Evolutionary conservation across 2,888 invertebrate genomes (phyloP).

Genomic region (Drosophila nigricruria): DNA sequence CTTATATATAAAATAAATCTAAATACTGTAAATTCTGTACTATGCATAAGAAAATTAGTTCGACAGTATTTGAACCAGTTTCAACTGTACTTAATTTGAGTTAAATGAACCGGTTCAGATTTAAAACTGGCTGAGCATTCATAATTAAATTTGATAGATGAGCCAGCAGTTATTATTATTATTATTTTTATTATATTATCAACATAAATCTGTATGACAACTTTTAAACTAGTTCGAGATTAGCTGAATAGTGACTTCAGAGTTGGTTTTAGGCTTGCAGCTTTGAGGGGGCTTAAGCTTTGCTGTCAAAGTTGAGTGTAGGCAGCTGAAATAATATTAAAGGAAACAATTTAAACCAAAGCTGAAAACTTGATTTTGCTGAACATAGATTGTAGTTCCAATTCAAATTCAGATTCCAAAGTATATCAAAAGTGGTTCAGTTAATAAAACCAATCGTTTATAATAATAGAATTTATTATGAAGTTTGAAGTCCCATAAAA

Average conservation of each 20-base stretch:
- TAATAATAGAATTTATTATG: no score
- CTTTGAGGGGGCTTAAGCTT: no score
- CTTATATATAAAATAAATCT: conserved; percentile 5
- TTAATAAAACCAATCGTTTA: no score
- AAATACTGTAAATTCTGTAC: conserved; percentile 4
- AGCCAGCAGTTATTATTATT: neutral
- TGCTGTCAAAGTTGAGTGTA: neutral
- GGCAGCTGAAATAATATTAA: neutral
- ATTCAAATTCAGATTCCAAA: neutral
- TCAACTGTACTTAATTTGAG: neutral
- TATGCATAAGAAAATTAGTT: neutral
- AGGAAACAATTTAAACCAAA: neutral
- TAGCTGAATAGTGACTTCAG: neutral
- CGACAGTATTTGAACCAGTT: neutral
- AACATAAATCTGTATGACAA: neutral
- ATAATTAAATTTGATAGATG: neutral
- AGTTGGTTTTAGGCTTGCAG: neutral
- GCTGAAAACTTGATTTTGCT: no score
- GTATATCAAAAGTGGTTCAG: no score
- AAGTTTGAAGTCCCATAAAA: no score
- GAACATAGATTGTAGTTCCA: neutral
- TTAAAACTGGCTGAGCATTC: neutral
- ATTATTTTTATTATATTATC: neutral
- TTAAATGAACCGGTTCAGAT: neutral
- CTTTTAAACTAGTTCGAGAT: neutral